A percentile compares a stretch with the other conserved stretches of the same genome.
These are phyloP conservation scores for Martes flavigula DNA, from an alignment of 2,797 vertebrate genomes.

Conservation along the genomic window DNA sequence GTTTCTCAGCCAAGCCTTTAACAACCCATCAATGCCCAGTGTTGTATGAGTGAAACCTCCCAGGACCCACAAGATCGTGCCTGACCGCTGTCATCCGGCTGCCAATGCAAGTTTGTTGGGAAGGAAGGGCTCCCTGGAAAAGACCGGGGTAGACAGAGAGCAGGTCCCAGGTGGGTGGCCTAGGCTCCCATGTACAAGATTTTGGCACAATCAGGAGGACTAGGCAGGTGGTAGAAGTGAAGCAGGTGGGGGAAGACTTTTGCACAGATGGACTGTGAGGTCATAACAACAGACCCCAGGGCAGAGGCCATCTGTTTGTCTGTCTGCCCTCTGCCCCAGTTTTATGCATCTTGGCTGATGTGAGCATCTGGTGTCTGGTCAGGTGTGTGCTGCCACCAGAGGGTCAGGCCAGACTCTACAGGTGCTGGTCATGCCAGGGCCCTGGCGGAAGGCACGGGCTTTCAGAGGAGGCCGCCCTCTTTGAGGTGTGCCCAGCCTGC, in stretches of 20 bases:
- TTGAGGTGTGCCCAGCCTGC: background rate
- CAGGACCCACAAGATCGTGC: background rate
- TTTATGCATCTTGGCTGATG: background rate
- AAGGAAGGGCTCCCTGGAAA: background rate
- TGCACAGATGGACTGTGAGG: slow-evolving; percentile 42
- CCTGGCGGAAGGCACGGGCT: background rate
- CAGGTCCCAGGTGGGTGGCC: background rate
- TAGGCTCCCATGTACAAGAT: background rate
- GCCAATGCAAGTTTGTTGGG: background rate
- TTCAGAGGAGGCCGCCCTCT: background rate
- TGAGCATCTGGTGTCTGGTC: slow-evolving; percentile 34
- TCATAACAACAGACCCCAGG: background rate
- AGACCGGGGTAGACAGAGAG: background rate
- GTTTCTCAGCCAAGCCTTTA: background rate
- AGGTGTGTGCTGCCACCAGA: background rate
- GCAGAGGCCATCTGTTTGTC: slow-evolving; percentile 54
- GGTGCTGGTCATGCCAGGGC: background rate
- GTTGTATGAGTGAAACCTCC: background rate
- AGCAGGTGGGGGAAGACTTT: background rate
- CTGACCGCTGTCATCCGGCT: background rate
- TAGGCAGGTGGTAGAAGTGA: background rate
- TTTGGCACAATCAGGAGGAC: background rate
- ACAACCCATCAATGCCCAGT: background rate
- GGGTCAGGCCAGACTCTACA: background rate
- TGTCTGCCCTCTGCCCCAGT: slow-evolving; percentile 13